Conservation (phyloP, 2,888 invertebrate species). For the Ectemnius cavifrons region DNA sequence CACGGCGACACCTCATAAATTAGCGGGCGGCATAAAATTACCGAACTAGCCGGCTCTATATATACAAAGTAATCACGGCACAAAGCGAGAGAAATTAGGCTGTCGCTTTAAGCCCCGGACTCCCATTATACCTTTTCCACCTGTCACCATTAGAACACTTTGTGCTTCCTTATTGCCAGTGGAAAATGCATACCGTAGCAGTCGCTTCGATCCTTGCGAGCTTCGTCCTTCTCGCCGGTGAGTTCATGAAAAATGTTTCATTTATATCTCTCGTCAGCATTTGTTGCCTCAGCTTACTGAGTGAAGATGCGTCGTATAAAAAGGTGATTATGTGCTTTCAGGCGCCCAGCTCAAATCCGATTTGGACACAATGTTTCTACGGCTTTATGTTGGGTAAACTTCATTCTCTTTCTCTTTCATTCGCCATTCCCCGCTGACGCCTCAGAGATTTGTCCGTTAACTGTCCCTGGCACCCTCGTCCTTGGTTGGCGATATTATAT, state of each 20-base stretch:
- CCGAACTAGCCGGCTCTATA: not conserved
- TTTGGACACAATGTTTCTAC: constrained; percentile 49
- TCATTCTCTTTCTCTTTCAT: not conserved
- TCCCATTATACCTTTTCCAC: no score
- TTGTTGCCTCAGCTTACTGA: no score
- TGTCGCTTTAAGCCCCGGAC: not conserved
- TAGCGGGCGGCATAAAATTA: constrained; percentile 12
- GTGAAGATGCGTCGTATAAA: no score
- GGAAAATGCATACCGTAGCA: not conserved
- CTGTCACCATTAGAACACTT: no score
- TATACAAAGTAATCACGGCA: not conserved
- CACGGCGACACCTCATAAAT: constrained; percentile 21
- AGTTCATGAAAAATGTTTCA: not conserved
- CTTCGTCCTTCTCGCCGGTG: not conserved
- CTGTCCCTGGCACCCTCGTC: no score
- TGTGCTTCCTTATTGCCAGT: no score
- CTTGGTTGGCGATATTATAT: no score
- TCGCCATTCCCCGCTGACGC: no score
- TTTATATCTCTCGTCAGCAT: no score
- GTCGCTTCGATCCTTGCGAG: not conserved
- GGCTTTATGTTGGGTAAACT: constrained; percentile 56
- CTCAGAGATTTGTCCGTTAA: no score
- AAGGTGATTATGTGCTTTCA: not conserved
- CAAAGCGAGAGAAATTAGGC: not conserved
- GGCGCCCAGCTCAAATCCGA: not conserved